Conservation (phyloP, 1,140 invertebrate genomes). For the Agrilus planipennis region DNA sequence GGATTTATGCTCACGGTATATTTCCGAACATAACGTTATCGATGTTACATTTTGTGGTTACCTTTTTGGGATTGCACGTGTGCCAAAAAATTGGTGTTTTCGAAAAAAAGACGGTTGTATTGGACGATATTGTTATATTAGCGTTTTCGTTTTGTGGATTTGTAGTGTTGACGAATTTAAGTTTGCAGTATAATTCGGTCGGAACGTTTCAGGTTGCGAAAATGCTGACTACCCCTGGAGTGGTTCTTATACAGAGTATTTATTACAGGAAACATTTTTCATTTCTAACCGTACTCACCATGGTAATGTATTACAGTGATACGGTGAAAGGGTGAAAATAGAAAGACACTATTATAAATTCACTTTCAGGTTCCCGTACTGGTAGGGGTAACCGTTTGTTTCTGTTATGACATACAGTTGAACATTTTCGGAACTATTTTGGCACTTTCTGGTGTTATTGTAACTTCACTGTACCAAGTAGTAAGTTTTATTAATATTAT, state of each 20-base stretch:
- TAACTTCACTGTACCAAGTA: constrained; percentile 5
- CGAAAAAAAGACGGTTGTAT: not conserved
- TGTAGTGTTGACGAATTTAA: constrained; percentile 2
- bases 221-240: constrained; percentile 3
- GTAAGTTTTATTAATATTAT: not conserved
- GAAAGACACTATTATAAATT: not conserved
- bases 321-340: too few species aligned
- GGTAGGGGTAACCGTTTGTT: constrained; percentile 2
- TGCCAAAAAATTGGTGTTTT: constrained; percentile 2
- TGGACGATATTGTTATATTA: not conserved
- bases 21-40: constrained; percentile 5
- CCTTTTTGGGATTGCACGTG: constrained; percentile 1
- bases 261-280: constrained; percentile 6
- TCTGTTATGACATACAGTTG: constrained; percentile 4
- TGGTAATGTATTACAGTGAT: not conserved
- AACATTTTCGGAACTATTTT: constrained; percentile 2
- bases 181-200: constrained; percentile 5
- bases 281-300: not conserved
- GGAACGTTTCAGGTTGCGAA: constrained; percentile 6
- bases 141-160: constrained; percentile 3
- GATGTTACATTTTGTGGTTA: constrained; percentile 3
- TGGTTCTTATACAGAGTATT: not conserved
- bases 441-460: constrained; percentile 1
- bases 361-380: constrained; percentile 1
- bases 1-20: constrained; percentile 2